phyloP scores from a whole-genome alignment of 2,888 invertebrate species.

The Acleris laterana region DNA sequence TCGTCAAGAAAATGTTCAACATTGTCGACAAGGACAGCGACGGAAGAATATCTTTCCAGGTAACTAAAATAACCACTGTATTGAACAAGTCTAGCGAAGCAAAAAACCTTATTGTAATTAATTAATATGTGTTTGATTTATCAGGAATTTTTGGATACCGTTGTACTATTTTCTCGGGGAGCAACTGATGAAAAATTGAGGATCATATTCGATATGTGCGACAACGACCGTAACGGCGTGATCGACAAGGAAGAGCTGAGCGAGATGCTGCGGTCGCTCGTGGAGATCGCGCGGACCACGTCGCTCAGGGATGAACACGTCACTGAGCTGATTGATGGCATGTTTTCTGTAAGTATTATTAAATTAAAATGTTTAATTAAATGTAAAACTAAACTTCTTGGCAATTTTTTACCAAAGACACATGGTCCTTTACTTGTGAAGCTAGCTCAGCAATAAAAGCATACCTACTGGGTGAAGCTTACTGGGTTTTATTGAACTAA shows the following conservation, averaged over 20 bases:
- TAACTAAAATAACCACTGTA: constrained; percentile 50
- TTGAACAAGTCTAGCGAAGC: too few species aligned
- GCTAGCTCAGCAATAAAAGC: too few species aligned
- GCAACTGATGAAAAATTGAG: constrained; percentile 96
- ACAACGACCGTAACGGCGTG: constrained; percentile 96
- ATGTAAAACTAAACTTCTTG: too few species aligned
- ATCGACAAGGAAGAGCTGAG: constrained; percentile 97
- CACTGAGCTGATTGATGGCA: constrained; percentile 95
- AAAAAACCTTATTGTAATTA: neutral
- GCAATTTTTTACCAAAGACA: too few species aligned
- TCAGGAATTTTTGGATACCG: constrained; percentile 96
- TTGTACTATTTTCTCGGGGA: constrained; percentile 95
- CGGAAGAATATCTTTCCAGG: constrained; percentile 96
- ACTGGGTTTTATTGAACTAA: neutral
- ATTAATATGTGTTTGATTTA: neutral
- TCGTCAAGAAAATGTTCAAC: constrained; percentile 98
- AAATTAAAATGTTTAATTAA: too few species aligned
- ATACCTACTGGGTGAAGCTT: too few species aligned
- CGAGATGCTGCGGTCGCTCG: constrained; percentile 95
- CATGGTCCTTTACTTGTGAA: too few species aligned
- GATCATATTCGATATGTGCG: constrained; percentile 99
- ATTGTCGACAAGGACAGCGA: constrained; percentile 97
- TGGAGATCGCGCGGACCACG: constrained; percentile 96
- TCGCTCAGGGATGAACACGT: constrained; percentile 95
- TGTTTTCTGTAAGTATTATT: constrained; percentile 89